Evolutionary conservation across 2,888 invertebrate species (phyloP).

Genomic region (Diadegma fenestrale): DNA sequence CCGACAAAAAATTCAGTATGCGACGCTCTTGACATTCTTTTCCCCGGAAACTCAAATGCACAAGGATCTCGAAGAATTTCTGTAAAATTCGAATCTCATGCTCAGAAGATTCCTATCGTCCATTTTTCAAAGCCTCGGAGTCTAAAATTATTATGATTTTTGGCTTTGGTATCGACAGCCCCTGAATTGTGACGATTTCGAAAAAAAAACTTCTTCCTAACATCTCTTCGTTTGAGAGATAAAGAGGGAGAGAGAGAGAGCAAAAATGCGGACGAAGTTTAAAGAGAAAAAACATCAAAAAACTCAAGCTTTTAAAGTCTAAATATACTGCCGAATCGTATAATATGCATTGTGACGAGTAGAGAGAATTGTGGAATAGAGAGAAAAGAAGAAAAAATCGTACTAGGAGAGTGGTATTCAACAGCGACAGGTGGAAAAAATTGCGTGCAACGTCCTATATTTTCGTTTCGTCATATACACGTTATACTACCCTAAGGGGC

Average conservation of each 20-base stretch:
- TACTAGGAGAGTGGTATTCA: constrained; percentile 31
- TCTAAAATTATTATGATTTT: background rate
- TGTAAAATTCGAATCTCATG: no score
- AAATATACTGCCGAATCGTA: constrained; percentile 13
- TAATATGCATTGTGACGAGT: constrained; percentile 31
- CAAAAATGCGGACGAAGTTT: background rate
- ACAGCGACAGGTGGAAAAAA: constrained; percentile 46
- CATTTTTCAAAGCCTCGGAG: background rate
- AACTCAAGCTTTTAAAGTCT: constrained; percentile 46
- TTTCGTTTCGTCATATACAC: constrained; percentile 1
- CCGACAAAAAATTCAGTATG: background rate
- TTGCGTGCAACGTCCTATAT: constrained; percentile 53
- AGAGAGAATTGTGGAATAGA: constrained; percentile 31
- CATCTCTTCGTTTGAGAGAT: background rate
- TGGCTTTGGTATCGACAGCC: background rate
- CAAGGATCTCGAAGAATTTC: no score
- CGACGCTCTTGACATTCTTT: background rate
- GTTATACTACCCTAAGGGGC: background rate
- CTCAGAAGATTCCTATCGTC: no score
- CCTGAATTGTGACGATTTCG: background rate
- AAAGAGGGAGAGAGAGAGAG: background rate
- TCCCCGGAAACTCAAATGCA: background rate
- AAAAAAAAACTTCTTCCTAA: background rate
- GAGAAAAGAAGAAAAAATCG: constrained; percentile 28
- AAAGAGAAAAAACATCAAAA: constrained; percentile 37